phyloP scores from a whole-genome alignment of 2,113 vertebrate species.

The Oreochromis niloticus region DNA sequence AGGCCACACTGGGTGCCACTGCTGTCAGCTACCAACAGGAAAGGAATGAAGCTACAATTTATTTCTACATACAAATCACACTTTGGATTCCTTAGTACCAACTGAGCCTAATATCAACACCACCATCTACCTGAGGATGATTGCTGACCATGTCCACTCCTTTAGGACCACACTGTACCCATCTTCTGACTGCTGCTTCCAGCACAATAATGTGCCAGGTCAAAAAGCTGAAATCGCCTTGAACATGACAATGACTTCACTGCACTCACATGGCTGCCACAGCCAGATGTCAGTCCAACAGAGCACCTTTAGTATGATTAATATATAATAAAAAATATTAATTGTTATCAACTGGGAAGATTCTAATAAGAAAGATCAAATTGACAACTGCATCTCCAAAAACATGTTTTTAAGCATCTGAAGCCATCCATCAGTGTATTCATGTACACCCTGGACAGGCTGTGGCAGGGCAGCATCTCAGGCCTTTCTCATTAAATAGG shows the following conservation, averaged over 20 bases:
- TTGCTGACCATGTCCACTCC: background rate
- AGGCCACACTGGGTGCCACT: background rate
- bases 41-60: background rate
- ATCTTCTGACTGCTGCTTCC: background rate
- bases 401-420: background rate
- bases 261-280: background rate
- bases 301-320: too few relatives aligned
- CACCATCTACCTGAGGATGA: background rate
- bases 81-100: background rate
- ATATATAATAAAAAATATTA: background rate
- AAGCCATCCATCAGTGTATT: too few relatives aligned
- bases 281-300: too few relatives aligned
- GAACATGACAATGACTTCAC: background rate
- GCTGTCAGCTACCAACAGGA: background rate
- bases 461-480: background rate
- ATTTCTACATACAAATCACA: background rate
- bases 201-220: rapidly evolving
- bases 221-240: background rate
- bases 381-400: background rate
- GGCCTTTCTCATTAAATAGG: background rate
- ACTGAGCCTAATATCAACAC: background rate
- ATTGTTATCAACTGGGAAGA: background rate
- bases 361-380: background rate
- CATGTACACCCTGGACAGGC: background rate
- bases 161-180: rapidly evolving